These are phyloP conservation scores for Torymus tubicola DNA, from an alignment of 2,888 invertebrate genomes.

Conservation along the genomic window DNA sequence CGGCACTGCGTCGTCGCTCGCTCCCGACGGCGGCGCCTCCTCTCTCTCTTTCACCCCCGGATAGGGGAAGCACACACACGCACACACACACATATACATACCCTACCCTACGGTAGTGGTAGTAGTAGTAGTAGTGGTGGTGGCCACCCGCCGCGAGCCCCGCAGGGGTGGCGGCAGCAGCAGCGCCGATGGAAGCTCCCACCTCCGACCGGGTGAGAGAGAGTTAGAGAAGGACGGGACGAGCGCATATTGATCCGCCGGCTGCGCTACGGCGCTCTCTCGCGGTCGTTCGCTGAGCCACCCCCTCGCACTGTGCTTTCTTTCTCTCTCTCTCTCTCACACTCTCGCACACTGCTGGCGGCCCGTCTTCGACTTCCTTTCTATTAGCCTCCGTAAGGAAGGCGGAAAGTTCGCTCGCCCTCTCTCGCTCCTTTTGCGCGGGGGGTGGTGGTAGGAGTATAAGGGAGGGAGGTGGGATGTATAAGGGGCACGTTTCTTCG, in stretches of 20 bases:
- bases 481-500: conserved; percentile 54
- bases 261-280: conserved; percentile 37
- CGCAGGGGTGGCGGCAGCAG: no score
- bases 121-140: not conserved
- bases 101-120: no score
- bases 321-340: conserved; percentile 38
- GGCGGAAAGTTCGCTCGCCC: conserved; percentile 3
- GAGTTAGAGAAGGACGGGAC: conserved; percentile 16
- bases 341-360: not conserved
- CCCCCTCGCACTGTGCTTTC: not conserved
- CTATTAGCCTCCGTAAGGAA: conserved; percentile 58
- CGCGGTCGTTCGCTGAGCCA: conserved; percentile 14
- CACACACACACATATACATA: no score
- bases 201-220: not conserved
- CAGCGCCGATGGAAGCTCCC: not conserved
- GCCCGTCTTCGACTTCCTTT: conserved; percentile 48
- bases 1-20: conserved; percentile 76
- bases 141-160: no score
- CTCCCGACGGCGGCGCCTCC: conserved; percentile 69
- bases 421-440: not conserved
- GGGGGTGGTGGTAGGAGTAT: not conserved
- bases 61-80: no score
- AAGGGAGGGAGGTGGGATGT: conserved; percentile 57
- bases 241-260: conserved; percentile 54
- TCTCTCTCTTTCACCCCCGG: conserved; percentile 42